phyloP scores from a whole-genome alignment of 2,113 vertebrate genomes.

The Glareola pratincola region DNA sequence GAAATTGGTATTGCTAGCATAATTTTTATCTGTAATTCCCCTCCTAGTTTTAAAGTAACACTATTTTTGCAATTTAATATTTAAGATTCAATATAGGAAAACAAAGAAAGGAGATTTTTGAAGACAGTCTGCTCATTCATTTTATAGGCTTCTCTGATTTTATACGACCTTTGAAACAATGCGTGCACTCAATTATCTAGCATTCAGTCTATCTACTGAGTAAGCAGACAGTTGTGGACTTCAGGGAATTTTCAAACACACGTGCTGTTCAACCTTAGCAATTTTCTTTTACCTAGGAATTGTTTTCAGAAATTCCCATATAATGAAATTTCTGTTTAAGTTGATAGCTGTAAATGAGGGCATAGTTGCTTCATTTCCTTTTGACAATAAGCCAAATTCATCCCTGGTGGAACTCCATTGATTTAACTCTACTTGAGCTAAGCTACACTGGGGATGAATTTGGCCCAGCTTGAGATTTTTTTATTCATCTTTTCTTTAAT shows the following conservation, averaged over 20 bases:
- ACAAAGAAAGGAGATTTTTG: not conserved
- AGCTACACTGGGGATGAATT: slow-evolving; percentile 60
- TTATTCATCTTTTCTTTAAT: slow-evolving; percentile 66
- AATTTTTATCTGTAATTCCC: not conserved
- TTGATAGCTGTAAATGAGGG: slow-evolving; percentile 68
- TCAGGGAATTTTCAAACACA: slow-evolving; percentile 47
- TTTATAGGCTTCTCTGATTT: slow-evolving; percentile 18
- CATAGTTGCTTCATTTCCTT: slow-evolving; percentile 69
- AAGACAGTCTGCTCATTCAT: not conserved
- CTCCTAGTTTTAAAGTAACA: not conserved
- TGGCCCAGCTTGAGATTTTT: slow-evolving; percentile 48
- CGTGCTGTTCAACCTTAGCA: slow-evolving; percentile 34
- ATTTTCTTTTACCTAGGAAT: slow-evolving; percentile 63
- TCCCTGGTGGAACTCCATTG: slow-evolving; percentile 59
- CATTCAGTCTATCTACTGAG: not conserved
- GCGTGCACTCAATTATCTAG: not conserved
- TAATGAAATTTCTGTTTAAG: slow-evolving; percentile 69
- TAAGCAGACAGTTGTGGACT: slow-evolving; percentile 50
- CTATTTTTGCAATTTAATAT: not conserved
- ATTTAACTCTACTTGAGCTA: slow-evolving; percentile 63
- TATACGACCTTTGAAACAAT: slow-evolving; percentile 12
- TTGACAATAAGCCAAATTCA: slow-evolving; percentile 66
- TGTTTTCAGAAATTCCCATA: slow-evolving; percentile 66
- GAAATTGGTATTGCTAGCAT: not conserved
- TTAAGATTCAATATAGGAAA: not conserved